Percentiles rank a stretch among this genome's conserved stretches.
Conservation (phyloP, 2,797 vertebrate genomes). For the Propithecus perrieri region DNA sequence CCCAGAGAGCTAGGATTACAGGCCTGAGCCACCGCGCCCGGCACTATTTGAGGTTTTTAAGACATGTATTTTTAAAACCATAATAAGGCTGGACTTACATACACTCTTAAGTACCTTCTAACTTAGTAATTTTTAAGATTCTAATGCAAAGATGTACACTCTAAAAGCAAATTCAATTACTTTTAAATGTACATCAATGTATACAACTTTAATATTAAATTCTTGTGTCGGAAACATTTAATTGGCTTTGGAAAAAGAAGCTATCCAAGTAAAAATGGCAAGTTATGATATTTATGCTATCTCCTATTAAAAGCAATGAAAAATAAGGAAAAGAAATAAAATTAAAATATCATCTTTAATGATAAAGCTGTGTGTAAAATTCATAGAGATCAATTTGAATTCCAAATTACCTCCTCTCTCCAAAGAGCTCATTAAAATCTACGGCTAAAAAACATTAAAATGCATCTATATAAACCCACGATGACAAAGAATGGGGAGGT, state of each 20-base stretch:
- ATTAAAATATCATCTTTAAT: not conserved
- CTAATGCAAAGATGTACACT: not conserved
- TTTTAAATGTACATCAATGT: not conserved
- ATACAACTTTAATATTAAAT: not conserved
- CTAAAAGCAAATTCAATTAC: not conserved
- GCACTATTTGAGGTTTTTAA: not conserved
- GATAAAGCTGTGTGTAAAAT: slow-evolving; percentile 5
- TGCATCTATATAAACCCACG: not conserved
- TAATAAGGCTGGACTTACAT: not conserved
- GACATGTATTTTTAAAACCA: not conserved
- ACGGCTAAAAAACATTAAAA: not conserved
- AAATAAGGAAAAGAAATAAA: not conserved
- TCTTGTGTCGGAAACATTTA: not conserved
- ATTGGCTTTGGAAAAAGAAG: not conserved
- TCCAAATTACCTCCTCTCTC: not conserved
- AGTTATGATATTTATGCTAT: not conserved
- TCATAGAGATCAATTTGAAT: slow-evolving; percentile 21
- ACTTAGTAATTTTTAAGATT: not conserved
- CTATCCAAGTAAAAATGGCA: not conserved
- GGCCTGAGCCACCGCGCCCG: too few relatives aligned
- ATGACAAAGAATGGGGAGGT: not conserved
- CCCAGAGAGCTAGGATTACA: too few relatives aligned
- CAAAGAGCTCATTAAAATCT: slow-evolving; percentile 21
- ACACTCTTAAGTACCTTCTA: not conserved
- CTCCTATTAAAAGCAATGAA: not conserved